Evolutionary conservation across 2,888 invertebrate species (phyloP).

Genomic region (Ceriagrion tenellum): DNA sequence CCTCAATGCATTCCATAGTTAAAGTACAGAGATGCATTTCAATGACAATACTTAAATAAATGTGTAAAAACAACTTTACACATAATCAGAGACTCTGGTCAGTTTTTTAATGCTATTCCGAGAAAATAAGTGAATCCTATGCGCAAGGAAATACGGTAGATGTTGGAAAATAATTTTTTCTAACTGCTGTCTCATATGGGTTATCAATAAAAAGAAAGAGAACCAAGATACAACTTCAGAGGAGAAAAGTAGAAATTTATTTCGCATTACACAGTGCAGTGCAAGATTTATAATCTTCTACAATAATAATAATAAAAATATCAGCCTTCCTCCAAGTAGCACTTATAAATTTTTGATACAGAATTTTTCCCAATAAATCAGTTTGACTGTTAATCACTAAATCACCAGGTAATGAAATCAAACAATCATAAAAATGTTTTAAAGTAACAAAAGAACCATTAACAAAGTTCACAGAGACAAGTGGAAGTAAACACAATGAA

Average conservation of each 20-base stretch:
- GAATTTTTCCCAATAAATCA: conserved; percentile 61
- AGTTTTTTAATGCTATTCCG: no score
- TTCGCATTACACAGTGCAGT: conserved; percentile 68
- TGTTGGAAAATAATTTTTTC: no score
- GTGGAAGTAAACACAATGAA: conserved; percentile 63
- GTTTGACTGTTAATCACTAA: conserved; percentile 67
- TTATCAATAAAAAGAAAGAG: neutral
- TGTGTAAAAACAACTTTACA: no score
- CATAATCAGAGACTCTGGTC: no score
- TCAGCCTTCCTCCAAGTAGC: conserved; percentile 69
- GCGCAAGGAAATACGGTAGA: no score
- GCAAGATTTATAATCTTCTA: conserved; percentile 69
- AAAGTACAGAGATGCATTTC: no score
- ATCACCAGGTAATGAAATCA: conserved; percentile 67
- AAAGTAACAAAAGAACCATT: conserved; percentile 66
- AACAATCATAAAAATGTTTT: conserved; percentile 66
- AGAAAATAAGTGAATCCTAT: no score
- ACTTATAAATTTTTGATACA: conserved; percentile 68
- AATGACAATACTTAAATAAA: no score
- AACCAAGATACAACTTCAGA: neutral
- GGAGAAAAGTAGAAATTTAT: conserved; percentile 67
- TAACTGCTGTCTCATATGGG: no score
- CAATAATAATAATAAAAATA: conserved; percentile 69
- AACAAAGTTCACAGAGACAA: conserved; percentile 65
- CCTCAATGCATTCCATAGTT: no score